Base-by-base conservation (phyloP, 2,888 invertebrate species). In the Drosophila infuscata region DNA sequence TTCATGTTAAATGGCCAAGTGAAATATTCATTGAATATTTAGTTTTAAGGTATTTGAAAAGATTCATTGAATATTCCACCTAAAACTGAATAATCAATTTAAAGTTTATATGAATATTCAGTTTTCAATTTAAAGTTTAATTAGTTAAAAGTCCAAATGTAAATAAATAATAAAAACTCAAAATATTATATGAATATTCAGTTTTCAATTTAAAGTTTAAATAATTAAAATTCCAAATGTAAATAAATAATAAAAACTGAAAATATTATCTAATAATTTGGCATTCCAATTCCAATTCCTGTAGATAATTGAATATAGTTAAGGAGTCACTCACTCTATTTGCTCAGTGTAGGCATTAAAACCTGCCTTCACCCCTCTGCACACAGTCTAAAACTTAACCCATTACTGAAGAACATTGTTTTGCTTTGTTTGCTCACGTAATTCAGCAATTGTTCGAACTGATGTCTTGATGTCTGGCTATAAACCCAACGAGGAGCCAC, bases 381-480 rank as follows among this genome's bases (percentile, higher is more conserved):
- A n/a, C 29, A 15, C 7, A 7, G 9, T 29, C 53, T 41, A 20
- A 46, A 67, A 70, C 49, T 67, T 56, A 70, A 51, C 49, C 64
- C 80, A 64, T 70, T 70, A 49, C 58, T n/a, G 67, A 49, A 54
- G 63, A 51, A 79, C 58, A 58, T 57, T 57, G 41, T 38, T 30
- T 38, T 57, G 56, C 33, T 35, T 46, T 77, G 52, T 79, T 79
- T 74, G 65, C 52, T 63, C 35, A 58, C 63, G 69, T 41, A 66
- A 74, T 56, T 57, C 41, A 49, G 38, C 57, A 68, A 68, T 61
- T 61, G 64, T 35, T 59, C 51, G 61, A 53, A 5, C 54, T 58
- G 51, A 63, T 52, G 61, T 25, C 46, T 58, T 53, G 32, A 58
- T 59, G 66, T 61, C 65, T 62, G 56, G 52, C 32, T 65, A 25